Conservation (phyloP, 2,888 invertebrate genomes). For the Orthosia gracilis region DNA sequence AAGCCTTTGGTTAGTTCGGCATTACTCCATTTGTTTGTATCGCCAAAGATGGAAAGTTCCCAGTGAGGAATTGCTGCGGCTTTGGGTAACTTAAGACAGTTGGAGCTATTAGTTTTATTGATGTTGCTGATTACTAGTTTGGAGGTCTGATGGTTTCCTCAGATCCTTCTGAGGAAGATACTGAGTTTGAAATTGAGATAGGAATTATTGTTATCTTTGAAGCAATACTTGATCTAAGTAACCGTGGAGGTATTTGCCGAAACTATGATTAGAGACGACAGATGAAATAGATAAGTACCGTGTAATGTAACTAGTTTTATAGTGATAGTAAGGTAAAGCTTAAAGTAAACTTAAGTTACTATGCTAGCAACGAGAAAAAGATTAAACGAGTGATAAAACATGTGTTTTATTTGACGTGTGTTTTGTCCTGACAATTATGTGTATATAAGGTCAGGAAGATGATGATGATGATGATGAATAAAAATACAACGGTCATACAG, state of each 20-base stretch:
- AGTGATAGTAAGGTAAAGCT: background rate
- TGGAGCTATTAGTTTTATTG: slow-evolving; percentile 50
- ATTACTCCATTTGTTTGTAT: slow-evolving; percentile 52
- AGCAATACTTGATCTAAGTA: background rate
- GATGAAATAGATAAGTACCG: background rate
- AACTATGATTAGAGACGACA: background rate
- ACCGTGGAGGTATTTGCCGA: background rate
- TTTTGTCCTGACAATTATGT: no score
- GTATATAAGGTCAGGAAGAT: no score
- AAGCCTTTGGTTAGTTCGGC: slow-evolving; percentile 41
- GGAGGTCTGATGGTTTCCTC: slow-evolving; percentile 7
- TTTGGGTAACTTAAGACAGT: slow-evolving; percentile 49
- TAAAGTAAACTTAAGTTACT: background rate
- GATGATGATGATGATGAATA: background rate
- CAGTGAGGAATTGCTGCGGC: slow-evolving; percentile 48
- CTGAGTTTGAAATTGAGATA: background rate
- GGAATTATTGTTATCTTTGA: background rate
- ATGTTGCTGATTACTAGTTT: slow-evolving; percentile 53
- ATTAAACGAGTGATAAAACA: background rate
- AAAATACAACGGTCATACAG: background rate
- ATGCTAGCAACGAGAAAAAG: background rate
- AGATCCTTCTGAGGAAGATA: slow-evolving; percentile 1
- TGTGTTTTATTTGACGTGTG: background rate
- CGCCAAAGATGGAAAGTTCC: slow-evolving; percentile 45
- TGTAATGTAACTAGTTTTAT: background rate